A percentile compares a stretch with the other conserved stretches of the same genome.
Conservation (phyloP, 2,113 vertebrate genomes). For the Myrmophylax atrothorax region DNA sequence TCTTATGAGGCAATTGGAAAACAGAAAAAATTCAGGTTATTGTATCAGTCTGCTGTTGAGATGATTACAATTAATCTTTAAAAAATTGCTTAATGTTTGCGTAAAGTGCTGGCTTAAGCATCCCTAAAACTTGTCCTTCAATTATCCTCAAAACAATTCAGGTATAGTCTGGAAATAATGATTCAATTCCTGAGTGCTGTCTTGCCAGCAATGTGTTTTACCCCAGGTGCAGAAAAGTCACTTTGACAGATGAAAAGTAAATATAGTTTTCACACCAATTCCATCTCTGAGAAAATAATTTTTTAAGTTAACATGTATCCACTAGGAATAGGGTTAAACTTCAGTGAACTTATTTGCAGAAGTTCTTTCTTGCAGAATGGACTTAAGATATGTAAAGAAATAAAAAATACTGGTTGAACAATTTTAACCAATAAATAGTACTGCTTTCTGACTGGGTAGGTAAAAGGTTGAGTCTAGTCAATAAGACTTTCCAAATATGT, state of each 20-base stretch:
- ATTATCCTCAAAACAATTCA: neutral
- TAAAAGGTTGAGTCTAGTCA: neutral
- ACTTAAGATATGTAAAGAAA: neutral
- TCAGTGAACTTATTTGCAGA: neutral
- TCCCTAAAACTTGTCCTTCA: neutral
- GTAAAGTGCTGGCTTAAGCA: neutral
- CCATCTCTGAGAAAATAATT: neutral
- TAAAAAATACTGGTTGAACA: neutral
- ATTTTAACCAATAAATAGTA: neutral
- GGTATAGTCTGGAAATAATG: neutral
- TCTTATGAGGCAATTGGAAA: neutral
- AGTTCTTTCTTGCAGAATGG: neutral
- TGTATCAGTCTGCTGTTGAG: neutral
- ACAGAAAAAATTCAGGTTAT: neutral
- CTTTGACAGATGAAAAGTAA: neutral
- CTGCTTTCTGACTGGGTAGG: neutral
- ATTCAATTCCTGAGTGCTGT: neutral
- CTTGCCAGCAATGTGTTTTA: neutral
- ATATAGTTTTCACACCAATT: neutral
- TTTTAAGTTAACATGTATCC: neutral
- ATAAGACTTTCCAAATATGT: neutral
- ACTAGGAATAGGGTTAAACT: neutral
- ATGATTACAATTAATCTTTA: neutral
- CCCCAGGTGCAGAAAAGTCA: neutral
- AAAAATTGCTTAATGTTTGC: neutral